Percentiles rank a stretch among this genome's conserved stretches.
Conservation (phyloP, 1,140 invertebrate genomes). For the Pseudoatta argentina region DNA sequence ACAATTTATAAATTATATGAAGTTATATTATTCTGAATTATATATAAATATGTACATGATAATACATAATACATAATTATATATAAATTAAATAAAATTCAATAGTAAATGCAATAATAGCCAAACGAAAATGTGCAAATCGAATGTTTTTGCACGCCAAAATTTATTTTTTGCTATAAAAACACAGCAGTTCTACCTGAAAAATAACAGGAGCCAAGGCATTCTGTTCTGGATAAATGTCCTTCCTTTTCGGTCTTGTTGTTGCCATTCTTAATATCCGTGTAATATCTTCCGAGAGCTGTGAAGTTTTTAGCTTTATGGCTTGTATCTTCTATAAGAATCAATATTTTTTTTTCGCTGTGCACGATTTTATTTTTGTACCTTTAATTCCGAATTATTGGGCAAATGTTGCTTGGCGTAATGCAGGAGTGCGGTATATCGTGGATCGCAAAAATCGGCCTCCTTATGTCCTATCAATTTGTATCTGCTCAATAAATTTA, state of each 20-base stretch:
- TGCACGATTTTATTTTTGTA: background rate
- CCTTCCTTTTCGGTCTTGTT: conserved; percentile 66
- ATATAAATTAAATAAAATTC: no score
- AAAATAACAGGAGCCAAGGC: conserved; percentile 76
- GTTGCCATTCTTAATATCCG: conserved; percentile 66
- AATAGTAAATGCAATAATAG: no score
- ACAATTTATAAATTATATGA: background rate
- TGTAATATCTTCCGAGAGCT: conserved; percentile 76
- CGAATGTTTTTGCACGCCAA: background rate
- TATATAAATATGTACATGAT: background rate
- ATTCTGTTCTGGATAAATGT: conserved; percentile 72
- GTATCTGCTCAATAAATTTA: conserved; percentile 65
- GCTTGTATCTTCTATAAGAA: background rate
- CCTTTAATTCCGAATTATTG: conserved; percentile 73
- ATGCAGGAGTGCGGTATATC: conserved; percentile 74
- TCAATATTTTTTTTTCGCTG: background rate
- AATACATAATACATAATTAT: background rate
- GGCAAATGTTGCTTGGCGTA: conserved; percentile 72
- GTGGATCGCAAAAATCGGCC: conserved; percentile 71
- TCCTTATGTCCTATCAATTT: conserved; percentile 75
- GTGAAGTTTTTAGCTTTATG: conserved; percentile 10
- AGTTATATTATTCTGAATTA: background rate
- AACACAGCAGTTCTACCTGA: conserved; percentile 61
- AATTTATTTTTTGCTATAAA: background rate
- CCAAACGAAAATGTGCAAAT: background rate